Evolutionary conservation across 2,888 invertebrate species (phyloP).

Genomic region (Leptarthrus brevirostris): DNA sequence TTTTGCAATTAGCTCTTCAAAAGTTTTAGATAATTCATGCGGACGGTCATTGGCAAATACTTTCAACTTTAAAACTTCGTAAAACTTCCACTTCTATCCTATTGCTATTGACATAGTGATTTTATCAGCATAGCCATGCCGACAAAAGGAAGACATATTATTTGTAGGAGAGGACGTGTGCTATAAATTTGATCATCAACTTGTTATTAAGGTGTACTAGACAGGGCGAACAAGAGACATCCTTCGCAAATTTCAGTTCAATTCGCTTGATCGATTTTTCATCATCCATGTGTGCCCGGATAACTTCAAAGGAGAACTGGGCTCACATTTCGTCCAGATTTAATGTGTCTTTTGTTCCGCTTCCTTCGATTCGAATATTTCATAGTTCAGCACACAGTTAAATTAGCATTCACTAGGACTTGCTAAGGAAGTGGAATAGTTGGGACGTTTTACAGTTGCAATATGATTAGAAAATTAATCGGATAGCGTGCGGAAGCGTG

Average conservation of each 20-base stretch:
- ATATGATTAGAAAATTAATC: slow-evolving; percentile 25
- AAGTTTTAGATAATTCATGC: too few species aligned
- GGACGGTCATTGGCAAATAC: too few species aligned
- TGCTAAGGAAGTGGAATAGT: background rate
- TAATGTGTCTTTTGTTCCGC: slow-evolving; percentile 31
- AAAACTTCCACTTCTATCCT: too few species aligned
- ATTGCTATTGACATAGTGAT: too few species aligned
- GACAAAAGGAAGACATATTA: background rate
- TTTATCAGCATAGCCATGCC: too few species aligned
- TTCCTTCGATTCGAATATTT: slow-evolving; percentile 13
- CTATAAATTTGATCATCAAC: slow-evolving; percentile 27
- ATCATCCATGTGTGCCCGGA: background rate
- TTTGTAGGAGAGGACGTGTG: background rate
- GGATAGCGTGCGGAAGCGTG: slow-evolving; percentile 11
- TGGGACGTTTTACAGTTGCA: background rate
- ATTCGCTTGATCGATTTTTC: slow-evolving; percentile 28
- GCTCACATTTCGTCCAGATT: background rate
- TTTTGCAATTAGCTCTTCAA: too few species aligned
- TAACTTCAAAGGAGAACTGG: background rate
- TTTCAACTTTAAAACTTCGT: too few species aligned
- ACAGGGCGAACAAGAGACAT: too few species aligned
- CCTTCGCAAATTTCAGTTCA: slow-evolving; percentile 25
- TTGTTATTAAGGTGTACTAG: slow-evolving; percentile 12
- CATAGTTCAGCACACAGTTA: slow-evolving; percentile 21
- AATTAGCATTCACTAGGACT: slow-evolving; percentile 13